Evolutionary conservation across 1,140 invertebrate species (phyloP).

Genomic region (Protaetia brevitarsis): DNA sequence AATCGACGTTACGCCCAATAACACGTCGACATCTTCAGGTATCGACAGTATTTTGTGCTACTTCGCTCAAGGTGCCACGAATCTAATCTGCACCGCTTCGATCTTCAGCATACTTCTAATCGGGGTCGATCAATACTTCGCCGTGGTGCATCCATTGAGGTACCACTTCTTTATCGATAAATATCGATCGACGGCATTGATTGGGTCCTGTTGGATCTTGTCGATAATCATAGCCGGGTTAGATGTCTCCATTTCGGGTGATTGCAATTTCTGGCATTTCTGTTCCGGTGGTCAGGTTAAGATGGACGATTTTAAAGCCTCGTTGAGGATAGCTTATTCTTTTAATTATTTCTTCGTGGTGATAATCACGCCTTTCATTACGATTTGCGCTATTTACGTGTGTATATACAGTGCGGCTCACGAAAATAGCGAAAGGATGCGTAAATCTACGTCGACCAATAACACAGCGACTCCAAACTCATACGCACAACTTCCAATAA

Average conservation of each 20-base stretch:
- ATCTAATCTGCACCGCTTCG: constrained; percentile 54
- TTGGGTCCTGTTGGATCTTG: constrained; percentile 64
- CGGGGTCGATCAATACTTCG: constrained; percentile 81
- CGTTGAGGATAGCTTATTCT: constrained; percentile 44
- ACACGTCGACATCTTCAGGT: neutral
- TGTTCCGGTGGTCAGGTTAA: constrained; percentile 28
- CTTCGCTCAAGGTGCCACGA: constrained; percentile 53
- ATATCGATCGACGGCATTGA: constrained; percentile 65
- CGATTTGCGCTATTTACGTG: constrained; percentile 68
- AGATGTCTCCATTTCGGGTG: constrained; percentile 42
- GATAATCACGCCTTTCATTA: constrained; percentile 65
- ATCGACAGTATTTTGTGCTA: constrained; percentile 46
- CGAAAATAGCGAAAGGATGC: constrained; percentile 65
- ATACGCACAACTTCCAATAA: constrained; percentile 15
- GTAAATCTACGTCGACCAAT: constrained; percentile 48
- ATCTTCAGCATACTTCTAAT: constrained; percentile 66
- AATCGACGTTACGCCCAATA: neutral
- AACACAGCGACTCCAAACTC: constrained; percentile 32
- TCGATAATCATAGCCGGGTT: constrained; percentile 56
- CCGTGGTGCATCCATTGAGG: constrained; percentile 81
- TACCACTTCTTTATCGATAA: constrained; percentile 77
- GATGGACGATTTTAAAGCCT: constrained; percentile 35
- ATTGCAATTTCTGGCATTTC: constrained; percentile 53
- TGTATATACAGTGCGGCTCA: constrained; percentile 70
- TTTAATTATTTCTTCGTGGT: constrained; percentile 55